Evolutionary conservation across 1,140 invertebrate genomes (phyloP), one percentile per base, ranked within the genome.

Genomic region (Anagrus nilaparvatae): DNA sequence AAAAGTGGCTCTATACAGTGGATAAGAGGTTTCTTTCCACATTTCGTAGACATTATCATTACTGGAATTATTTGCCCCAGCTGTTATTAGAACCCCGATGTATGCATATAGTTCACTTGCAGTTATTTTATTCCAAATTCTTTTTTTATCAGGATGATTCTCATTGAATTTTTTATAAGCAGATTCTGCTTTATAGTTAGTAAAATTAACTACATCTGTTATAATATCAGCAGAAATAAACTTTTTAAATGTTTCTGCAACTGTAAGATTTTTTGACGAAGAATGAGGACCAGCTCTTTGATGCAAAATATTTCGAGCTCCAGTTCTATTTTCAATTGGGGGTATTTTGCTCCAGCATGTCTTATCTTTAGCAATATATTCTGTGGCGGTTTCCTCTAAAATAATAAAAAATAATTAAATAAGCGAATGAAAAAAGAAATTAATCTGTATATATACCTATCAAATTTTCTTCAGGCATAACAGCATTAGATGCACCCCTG

Each of bases 1-100:
- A 48, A 56, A 56, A 8, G 48, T 44, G 16, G 56, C 52, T 21
- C 49, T 43, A 40, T 55, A 50, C 24, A 57, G 37, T 29, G 48
- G 50, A 44, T 50, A 50, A 28, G 51, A 48, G 21, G 28, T 40
- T 1, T 23, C n/a, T 20, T 32, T 21, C 43, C 42, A 52, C 40
- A 52, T 44, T n/a, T 48, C 48, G 12, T 5, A 33, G 23, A 39
- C 14, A 44, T 44, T 16, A 31, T 43, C 47, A 23, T 25, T 45
- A 32, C 45, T 49, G 4, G 43, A 46, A 32, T 51, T 49, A 23
- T 48, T 45, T 12, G 29, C 47, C 16, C 47, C 40, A 27, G 42
- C 27, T 6, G 9, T 27, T 25, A 49, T 45, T 36, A 49, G 45
- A 40, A 51, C 40, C 18, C 27, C 40, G 2, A 51, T 30, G 24